Evolutionary conservation across 1,140 invertebrate species (phyloP).

Genomic region (Anoplophora glabripennis): DNA sequence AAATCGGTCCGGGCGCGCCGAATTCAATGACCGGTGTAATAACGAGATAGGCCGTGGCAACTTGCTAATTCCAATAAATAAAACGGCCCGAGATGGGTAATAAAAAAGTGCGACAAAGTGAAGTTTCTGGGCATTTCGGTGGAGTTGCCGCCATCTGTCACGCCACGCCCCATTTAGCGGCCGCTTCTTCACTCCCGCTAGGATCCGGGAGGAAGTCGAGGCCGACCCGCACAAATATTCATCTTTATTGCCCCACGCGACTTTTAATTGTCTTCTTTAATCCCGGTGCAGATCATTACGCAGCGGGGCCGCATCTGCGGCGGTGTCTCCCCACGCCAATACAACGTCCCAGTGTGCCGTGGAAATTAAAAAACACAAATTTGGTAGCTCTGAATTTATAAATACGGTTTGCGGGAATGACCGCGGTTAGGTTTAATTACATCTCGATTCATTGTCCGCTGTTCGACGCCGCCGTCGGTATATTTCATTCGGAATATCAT

Average conservation of each 20-base stretch:
- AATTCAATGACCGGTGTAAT: too few relatives aligned
- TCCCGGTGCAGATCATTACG: slow-evolving; percentile 23
- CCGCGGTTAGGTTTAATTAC: too few relatives aligned
- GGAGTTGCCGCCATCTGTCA: slow-evolving; percentile 20
- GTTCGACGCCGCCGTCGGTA: too few relatives aligned
- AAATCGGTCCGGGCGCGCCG: too few relatives aligned
- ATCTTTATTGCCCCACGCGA: slow-evolving; percentile 25
- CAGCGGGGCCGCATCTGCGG: slow-evolving; percentile 6
- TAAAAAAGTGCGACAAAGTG: slow-evolving; percentile 26
- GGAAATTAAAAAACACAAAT: too few relatives aligned
- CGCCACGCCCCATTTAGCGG: slow-evolving; percentile 24
- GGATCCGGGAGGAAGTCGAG: slow-evolving; percentile 18
- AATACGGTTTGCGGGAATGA: too few relatives aligned
- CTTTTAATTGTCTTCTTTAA: slow-evolving; percentile 26
- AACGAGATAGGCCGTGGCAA: too few relatives aligned
- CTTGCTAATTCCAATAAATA: slow-evolving; percentile 20
- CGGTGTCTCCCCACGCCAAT: slow-evolving; percentile 5
- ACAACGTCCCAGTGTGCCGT: too few relatives aligned
- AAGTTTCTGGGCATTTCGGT: slow-evolving; percentile 20
- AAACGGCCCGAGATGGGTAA: slow-evolving; percentile 18
- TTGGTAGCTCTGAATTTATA: too few relatives aligned
- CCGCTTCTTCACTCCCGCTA: slow-evolving; percentile 19
- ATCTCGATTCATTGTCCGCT: too few relatives aligned
- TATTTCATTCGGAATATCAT: too few relatives aligned
- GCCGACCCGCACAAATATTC: slow-evolving; percentile 24